Base-by-base conservation (phyloP, 2,797 vertebrate species). In the Schizothorax lantsangensis region DNA sequence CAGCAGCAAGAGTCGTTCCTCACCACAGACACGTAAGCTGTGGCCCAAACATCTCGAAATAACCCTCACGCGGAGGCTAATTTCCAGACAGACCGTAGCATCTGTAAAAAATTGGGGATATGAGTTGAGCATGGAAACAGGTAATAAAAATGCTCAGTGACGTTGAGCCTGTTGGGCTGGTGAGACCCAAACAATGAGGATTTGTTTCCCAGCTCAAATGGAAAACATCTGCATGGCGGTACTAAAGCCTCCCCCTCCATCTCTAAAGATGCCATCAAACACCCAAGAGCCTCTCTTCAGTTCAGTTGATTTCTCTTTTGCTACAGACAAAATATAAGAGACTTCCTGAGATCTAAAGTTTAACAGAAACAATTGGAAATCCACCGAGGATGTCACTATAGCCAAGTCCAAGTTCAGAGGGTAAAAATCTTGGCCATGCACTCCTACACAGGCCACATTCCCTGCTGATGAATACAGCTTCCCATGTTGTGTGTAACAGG, bases 171-270 rank as follows among this genome's bases (percentile, higher is more conserved):
- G 57, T 68, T 85, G 49, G 73, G 47, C 26, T 74, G 23, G 54
- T 84, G 49, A 86, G 78, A 49, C 57, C 45, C 88, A 90, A 88
- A 91, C 89, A 91, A 91, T 89, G 87, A 88, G 40, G 73, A 87
- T 88, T 88, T 90, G 84, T 91, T 87, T 88, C 62, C 75, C 62
- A 72, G 73, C 73, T 73, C 49, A 88, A 84, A 92, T 87, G 83
- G 79, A 91, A 90, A 90, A 89, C 90, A 92, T 87, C 86, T 92
- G 90, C 72, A 64, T 87, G 19, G 66, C 68, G 72, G 49, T 47
- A 38, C 43, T 86, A 15, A 49, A 84, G 75, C 72, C 71, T 69
- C 68, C 47, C 59, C 81, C 40, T 81, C 33, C 80, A 33, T 82
- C n/a, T 73, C n/a, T 21, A 33, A 49, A 33, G 49, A 43, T 19